Conservation (phyloP, 2,888 invertebrate genomes). For the Tiliacea citrago region DNA sequence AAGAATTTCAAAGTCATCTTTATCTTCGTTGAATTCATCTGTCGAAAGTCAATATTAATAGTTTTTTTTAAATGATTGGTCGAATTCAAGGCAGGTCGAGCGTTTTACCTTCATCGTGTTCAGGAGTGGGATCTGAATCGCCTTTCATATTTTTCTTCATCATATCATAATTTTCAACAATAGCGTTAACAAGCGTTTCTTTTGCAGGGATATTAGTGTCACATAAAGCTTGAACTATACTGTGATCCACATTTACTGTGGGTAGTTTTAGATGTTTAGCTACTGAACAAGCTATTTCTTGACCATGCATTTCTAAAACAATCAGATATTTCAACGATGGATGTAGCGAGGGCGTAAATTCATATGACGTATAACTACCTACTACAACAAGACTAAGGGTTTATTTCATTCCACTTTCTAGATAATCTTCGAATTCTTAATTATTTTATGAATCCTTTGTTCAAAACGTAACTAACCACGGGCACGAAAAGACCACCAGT, state of each 20-base stretch:
- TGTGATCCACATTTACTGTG: constrained; percentile 87
- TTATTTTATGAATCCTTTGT: neutral
- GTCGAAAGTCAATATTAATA: constrained; percentile 25
- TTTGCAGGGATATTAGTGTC: constrained; percentile 75
- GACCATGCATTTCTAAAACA: constrained; percentile 80
- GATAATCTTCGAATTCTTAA: neutral
- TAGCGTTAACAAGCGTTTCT: constrained; percentile 70
- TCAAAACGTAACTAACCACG: neutral
- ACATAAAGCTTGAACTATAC: constrained; percentile 87
- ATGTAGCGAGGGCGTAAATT: neutral
- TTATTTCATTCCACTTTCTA: neutral
- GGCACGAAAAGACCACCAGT: neutral
- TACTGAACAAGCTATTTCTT: constrained; percentile 84
- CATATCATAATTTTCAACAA: constrained; percentile 79
- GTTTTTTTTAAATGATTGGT: no score
- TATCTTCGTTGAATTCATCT: constrained; percentile 73
- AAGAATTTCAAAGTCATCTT: constrained; percentile 80
- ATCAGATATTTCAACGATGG: constrained; percentile 12
- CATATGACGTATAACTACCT: no score
- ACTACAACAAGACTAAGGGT: neutral
- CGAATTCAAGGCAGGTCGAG: neutral
- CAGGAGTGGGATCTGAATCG: constrained; percentile 63
- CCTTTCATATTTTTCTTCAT: constrained; percentile 64
- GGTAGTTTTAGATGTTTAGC: constrained; percentile 86
- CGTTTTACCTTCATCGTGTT: constrained; percentile 73